Conservation (phyloP, 2,113 vertebrate species). For the Odobenus rosmarus region DNA sequence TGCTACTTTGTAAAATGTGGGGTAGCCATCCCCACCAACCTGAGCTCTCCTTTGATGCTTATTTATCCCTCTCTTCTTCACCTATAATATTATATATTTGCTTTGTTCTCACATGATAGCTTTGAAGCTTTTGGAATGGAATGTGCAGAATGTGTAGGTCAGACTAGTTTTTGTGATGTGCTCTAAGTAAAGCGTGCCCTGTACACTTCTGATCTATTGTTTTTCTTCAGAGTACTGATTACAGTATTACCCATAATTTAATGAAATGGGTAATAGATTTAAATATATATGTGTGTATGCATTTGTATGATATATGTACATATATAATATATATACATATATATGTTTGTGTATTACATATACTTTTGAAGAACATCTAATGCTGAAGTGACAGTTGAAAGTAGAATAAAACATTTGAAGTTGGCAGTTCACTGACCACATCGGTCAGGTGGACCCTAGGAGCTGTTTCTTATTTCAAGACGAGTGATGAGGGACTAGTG, state of each 20-base stretch:
- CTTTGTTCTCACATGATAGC: conserved; percentile 22
- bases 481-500: background rate
- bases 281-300: background rate
- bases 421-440: background rate
- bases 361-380: background rate
- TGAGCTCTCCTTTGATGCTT: background rate
- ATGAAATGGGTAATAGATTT: conserved; percentile 27
- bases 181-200: background rate
- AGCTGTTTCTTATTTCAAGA: background rate
- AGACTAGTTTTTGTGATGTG: conserved; percentile 35
- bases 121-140: conserved; percentile 52
- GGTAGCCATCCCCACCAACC: background rate
- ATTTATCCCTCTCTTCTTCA: background rate
- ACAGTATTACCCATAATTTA: conserved; percentile 59
- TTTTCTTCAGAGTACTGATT: conserved; percentile 12
- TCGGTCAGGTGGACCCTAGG: background rate
- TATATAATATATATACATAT: background rate
- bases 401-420: background rate
- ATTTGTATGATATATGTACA: background rate
- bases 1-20: background rate
- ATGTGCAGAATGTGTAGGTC: conserved; percentile 24
- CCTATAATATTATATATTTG: background rate
- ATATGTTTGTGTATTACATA: background rate
- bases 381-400: background rate
- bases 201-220: conserved; percentile 35